A percentile compares a stretch with the other conserved stretches of the same genome.
phyloP scores from a whole-genome alignment of 2,888 invertebrate species.

The Plebejus melissa region DNA sequence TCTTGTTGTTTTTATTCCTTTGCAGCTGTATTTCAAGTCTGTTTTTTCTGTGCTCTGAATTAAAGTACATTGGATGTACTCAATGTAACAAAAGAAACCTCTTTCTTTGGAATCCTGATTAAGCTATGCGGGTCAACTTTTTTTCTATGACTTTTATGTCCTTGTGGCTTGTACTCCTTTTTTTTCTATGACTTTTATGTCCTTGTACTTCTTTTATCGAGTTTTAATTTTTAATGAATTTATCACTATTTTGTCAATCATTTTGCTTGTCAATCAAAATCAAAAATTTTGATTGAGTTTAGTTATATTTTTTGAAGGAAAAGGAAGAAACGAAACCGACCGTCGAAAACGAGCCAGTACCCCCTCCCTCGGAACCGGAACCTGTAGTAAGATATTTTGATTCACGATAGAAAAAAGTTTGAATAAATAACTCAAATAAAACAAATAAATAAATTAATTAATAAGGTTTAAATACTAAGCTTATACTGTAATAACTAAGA shows the following conservation, averaged over 20 bases:
- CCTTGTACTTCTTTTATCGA: not conserved
- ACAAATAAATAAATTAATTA: not conserved
- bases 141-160: not conserved
- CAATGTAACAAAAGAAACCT: not conserved
- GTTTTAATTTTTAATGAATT: not conserved
- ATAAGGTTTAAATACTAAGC: too few species aligned
- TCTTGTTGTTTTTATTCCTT: not conserved
- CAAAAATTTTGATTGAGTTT: not conserved
- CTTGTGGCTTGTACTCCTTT: not conserved
- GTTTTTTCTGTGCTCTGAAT: not conserved
- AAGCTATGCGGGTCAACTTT: not conserved
- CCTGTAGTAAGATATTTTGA: not conserved
- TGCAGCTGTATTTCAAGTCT: not conserved
- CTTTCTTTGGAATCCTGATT: not conserved
- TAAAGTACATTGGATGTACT: constrained; percentile 1
- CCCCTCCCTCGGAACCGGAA: not conserved
- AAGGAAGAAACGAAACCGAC: constrained; percentile 18
- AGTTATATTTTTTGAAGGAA: constrained; percentile 4
- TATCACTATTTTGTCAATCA: not conserved
- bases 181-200: not conserved
- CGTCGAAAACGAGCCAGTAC: constrained; percentile 15
- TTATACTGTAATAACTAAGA: too few species aligned
- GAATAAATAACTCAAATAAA: not conserved
- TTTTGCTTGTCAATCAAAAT: not conserved
- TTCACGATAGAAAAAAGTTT: not conserved